phyloP scores from a whole-genome alignment of 2,888 invertebrate genomes.

The Ochropleura plecta region DNA sequence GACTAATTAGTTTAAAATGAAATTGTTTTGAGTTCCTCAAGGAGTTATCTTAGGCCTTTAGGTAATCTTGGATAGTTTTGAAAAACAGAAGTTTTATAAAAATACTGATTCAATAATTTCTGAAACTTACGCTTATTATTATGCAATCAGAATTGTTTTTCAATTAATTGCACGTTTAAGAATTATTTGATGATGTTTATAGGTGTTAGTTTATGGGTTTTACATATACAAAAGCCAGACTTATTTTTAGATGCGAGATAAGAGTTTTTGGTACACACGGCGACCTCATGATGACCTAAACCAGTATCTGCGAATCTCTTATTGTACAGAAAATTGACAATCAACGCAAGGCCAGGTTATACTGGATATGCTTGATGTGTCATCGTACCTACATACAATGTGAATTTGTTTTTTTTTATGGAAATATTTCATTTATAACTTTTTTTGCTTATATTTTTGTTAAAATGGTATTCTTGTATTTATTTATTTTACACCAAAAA shows the following conservation, averaged over 20 bases:
- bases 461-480: background rate
- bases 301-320: too few species aligned
- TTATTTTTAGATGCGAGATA: background rate
- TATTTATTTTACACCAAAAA: background rate
- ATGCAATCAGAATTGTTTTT: background rate
- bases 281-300: too few species aligned
- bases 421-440: background rate
- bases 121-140: background rate
- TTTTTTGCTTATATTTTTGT: background rate
- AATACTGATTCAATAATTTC: background rate
- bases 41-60: background rate
- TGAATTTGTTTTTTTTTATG: background rate
- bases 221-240: background rate
- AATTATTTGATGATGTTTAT: background rate
- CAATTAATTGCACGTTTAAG: slow-evolving; percentile 3
- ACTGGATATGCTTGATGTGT: too few species aligned
- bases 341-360: too few species aligned
- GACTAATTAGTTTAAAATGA: background rate
- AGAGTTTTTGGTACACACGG: too few species aligned
- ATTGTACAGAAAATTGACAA: too few species aligned
- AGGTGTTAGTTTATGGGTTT: background rate
- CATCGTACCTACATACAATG: background rate
- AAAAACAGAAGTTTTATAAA: background rate
- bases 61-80: background rate
- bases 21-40: slow-evolving; percentile 16